These are phyloP conservation scores for Athalia cordata DNA, from an alignment of 2,888 invertebrate species.

Conservation along the genomic window DNA sequence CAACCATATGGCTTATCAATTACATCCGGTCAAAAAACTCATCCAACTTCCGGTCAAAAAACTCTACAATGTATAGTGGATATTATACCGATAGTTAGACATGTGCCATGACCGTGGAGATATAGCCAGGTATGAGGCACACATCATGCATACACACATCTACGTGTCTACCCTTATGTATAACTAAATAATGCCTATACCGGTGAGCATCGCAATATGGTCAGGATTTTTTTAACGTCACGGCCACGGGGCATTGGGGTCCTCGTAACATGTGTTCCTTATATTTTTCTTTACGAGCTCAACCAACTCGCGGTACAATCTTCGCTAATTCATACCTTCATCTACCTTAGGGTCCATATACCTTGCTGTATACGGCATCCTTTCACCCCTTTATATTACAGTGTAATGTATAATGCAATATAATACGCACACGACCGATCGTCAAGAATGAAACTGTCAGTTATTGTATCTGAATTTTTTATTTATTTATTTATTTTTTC, in stretches of 20 bases:
- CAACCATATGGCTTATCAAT: slow-evolving; percentile 44
- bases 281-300: slow-evolving; percentile 28
- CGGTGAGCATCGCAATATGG: slow-evolving; percentile 43
- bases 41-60: slow-evolving; percentile 42
- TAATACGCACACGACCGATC: not conserved
- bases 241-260: slow-evolving; percentile 1
- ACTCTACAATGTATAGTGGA: slow-evolving; percentile 10
- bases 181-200: not conserved
- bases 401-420: not conserved
- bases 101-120: slow-evolving; percentile 7
- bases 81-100: slow-evolving; percentile 42
- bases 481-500: not conserved
- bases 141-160: too few species aligned
- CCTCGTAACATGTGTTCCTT: slow-evolving; percentile 36
- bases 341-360: not conserved
- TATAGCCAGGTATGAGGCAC: too few species aligned
- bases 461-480: not conserved
- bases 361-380: not conserved
- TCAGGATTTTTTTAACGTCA: slow-evolving; percentile 39
- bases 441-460: slow-evolving; percentile 1
- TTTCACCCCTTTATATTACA: not conserved
- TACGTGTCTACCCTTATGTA: not conserved
- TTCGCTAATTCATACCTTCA: slow-evolving; percentile 36
- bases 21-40: slow-evolving; percentile 43
- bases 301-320: slow-evolving; percentile 25